Conservation (phyloP, 92 coral and sea anemone genomes). For the Diadumene lineata region DNA sequence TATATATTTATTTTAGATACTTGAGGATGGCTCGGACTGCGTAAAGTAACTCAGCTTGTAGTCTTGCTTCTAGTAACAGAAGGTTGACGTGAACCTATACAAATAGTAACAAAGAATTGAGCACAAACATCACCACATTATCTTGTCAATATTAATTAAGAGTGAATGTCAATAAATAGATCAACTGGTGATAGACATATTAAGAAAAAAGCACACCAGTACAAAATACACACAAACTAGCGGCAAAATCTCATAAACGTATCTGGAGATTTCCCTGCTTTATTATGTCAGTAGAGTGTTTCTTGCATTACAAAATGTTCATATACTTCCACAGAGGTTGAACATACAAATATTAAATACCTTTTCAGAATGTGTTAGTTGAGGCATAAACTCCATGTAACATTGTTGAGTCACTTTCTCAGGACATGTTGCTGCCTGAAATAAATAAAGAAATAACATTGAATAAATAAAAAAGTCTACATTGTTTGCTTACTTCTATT, state of each 20-base stretch:
- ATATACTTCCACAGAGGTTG: neutral
- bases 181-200: no score
- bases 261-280: no score
- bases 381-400: slow-evolving; percentile 90
- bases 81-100: slow-evolving; percentile 90
- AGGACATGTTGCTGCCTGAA: slow-evolving; percentile 84
- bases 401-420: slow-evolving; percentile 75
- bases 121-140: no score
- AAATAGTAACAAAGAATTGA: neutral
- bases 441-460: no score
- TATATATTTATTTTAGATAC: slow-evolving; percentile 63
- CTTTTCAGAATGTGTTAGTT: slow-evolving; percentile 92
- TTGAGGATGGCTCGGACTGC: slow-evolving; percentile 91
- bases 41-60: slow-evolving; percentile 94
- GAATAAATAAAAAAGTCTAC: no score
- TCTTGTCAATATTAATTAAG: no score
- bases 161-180: no score
- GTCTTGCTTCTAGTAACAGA: slow-evolving; percentile 84
- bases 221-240: no score
- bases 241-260: no score
- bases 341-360: slow-evolving; percentile 45
- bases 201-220: no score
- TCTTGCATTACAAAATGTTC: neutral
- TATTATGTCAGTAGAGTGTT: no score
- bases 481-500: no score